Base-by-base conservation (phyloP, 2,888 invertebrate genomes). In the Subacronicta megacephala region DNA sequence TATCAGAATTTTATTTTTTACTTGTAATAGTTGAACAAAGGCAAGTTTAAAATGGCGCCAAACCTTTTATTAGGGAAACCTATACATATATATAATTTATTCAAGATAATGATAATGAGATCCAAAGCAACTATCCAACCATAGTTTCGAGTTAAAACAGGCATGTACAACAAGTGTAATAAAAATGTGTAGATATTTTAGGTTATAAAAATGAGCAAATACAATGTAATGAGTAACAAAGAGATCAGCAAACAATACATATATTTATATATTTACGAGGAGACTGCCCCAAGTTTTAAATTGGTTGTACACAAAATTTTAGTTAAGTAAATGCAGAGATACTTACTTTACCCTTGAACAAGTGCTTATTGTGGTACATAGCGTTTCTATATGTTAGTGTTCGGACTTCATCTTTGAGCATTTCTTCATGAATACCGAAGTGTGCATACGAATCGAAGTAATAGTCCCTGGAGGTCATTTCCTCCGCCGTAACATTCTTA, bases 381-480 rank as follows among this genome's bases (percentile, higher is more conserved):
- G 99, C 99, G 88, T 99, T 99, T 51, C 99, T 96, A 90, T 99
- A 99, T 0, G 99, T 99, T 63, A 99, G 95, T 13, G 99, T 99
- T 52, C 99, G 96, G 23, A 99, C 99, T 95, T 99, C 99, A 90
- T 99, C 99, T 92, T 99, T 99, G 64, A 99, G 94, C 99, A 99
- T 99, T 94, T 99, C 99, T 95, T 99, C 99, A 87, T 99, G 99
- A 80, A 99, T 99, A 41, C 99, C 99, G 90, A 99, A 99, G 94
- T 99, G 99, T 45, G 99, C 99, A 88, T 99, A 99, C 0, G 99
- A 99, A 92, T 99, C 99, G 89, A 99, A 99, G 90, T 99, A 99
- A 90, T 99, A 99, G 90, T 99, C 99, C 77, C 99, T 96, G 6
- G 99, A 99, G 1, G 99, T 99, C 99, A 99, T 99, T 81, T 99